These are phyloP conservation scores for Microplitis mediator DNA, from an alignment of 1,140 invertebrate species.

Conservation along the genomic window DNA sequence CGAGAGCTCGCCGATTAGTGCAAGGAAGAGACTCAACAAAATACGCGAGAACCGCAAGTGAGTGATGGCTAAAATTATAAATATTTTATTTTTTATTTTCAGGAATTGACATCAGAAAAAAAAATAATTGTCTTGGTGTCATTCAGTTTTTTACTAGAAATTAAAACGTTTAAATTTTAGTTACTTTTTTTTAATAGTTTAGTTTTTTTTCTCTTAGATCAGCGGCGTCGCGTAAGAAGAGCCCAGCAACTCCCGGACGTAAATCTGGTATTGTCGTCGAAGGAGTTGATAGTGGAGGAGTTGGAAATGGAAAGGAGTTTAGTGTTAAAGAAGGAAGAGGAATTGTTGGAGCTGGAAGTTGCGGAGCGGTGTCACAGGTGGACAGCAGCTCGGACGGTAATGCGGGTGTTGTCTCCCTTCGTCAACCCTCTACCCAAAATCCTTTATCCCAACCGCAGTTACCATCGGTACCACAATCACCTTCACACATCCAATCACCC, in stretches of 20 bases:
- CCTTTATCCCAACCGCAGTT: slow-evolving; percentile 45
- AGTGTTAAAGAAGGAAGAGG: slow-evolving; percentile 45
- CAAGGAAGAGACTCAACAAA: slow-evolving; percentile 54
- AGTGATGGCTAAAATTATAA: slow-evolving; percentile 29
- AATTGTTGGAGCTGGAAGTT: background rate
- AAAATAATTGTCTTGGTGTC: too few relatives aligned
- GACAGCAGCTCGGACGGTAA: slow-evolving; percentile 68
- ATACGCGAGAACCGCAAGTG: slow-evolving; percentile 60
- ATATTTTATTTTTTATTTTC: background rate
- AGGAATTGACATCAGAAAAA: too few relatives aligned
- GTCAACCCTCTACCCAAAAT: slow-evolving; percentile 55
- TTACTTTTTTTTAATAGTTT: too few relatives aligned
- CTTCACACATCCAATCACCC: slow-evolving; percentile 43
- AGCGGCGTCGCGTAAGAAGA: slow-evolving; percentile 50
- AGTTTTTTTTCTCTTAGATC: background rate
- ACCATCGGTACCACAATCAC: too few relatives aligned
- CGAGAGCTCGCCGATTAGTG: slow-evolving; percentile 46
- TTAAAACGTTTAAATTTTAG: too few relatives aligned
- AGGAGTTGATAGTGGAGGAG: slow-evolving; percentile 23
- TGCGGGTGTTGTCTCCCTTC: slow-evolving; percentile 65
- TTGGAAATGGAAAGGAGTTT: slow-evolving; percentile 7
- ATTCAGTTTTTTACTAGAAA: too few relatives aligned
- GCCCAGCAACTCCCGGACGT: slow-evolving; percentile 27
- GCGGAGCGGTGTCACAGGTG: slow-evolving; percentile 52
- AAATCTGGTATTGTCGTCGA: background rate